These are phyloP conservation scores for Geodia barretti DNA, from an alignment of 37 sponge, comb jelly and placozoan species.

Conservation along the genomic window DNA sequence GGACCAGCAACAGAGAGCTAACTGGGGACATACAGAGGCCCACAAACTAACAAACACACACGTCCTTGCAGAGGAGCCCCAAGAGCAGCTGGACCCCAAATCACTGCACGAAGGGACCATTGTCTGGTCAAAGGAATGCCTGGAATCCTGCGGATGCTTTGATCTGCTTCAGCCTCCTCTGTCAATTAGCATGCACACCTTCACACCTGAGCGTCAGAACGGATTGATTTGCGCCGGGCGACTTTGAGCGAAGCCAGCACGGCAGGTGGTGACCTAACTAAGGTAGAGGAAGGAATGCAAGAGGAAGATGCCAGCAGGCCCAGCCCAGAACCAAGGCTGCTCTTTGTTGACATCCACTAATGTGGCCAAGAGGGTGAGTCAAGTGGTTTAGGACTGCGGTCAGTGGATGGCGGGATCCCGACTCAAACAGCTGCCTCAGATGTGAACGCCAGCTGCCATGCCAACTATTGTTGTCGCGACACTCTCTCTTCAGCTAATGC, in stretches of 20 bases:
- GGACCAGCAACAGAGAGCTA: too few relatives aligned
- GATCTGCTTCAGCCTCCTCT: background rate
- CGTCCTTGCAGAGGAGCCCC: background rate
- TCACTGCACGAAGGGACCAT: background rate
- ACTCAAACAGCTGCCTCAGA: too few relatives aligned
- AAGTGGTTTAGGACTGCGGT: background rate
- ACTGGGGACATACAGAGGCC: background rate
- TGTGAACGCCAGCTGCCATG: too few relatives aligned
- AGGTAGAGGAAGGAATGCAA: background rate
- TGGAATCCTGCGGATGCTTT: background rate
- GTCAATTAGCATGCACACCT: background rate
- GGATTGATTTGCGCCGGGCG: background rate
- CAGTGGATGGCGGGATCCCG: background rate
- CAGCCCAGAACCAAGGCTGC: background rate
- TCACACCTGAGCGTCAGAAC: background rate
- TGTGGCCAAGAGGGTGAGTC: background rate
- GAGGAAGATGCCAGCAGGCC: background rate
- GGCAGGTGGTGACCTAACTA: background rate
- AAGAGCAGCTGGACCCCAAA: background rate
- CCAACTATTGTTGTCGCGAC: too few relatives aligned
- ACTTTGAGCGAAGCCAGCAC: background rate
- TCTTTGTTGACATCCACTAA: background rate
- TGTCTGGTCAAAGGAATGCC: background rate
- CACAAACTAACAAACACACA: background rate
- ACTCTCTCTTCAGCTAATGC: too few relatives aligned